Evolutionary conservation across 2,888 invertebrate genomes (phyloP), one percentile per base, ranked within the genome.

Genomic region (Tricholauxania praeusta): DNA sequence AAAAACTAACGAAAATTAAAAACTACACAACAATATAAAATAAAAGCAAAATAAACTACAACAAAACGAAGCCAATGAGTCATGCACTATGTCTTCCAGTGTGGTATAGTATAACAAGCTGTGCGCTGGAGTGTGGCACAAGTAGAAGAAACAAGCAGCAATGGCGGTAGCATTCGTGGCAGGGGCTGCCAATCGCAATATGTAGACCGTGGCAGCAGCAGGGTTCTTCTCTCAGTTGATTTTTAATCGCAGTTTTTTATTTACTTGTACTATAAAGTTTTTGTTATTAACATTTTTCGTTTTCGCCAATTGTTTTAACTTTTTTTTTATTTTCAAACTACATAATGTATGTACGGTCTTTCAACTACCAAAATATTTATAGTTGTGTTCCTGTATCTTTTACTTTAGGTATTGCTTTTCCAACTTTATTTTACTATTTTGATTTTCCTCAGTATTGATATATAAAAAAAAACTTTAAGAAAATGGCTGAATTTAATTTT

Each of bases 111-210:
- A 19, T 39, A 63, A 10, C 28, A 15, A 57, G 70, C 39, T 63
- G 17, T 52, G 39, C 69, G 62, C 62, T 62, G 62, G 70, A 70
- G 70, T 70, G 70, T 64, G 64, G 64, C 51, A 19, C 22, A 14
- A 64, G 15, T 22, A 39, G 59, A 3, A 17, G 63, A 19, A 48
- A 15, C 63, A 49, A 7, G 64, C 14, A 17, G 52, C 7, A 52
- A 15, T 65, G 51, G 15, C 10, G 15, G 68, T 12, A 55, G 67
- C 47, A 49, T 48, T 8, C 8, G 59, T 14, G 48, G 49, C 15
- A 19, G 60, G 22, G n/a, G 59, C 22, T 60, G 22, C 15, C 22
- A 60, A 5, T 19, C 57, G 8, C 17, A 12, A 22, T 32, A 66
- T 52, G 53, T 66, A 53, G 53, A 28, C 65, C n/a, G 57, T 28